Evolutionary conservation across 2,888 invertebrate genomes (phyloP).

Genomic region (Blera fallax): DNA sequence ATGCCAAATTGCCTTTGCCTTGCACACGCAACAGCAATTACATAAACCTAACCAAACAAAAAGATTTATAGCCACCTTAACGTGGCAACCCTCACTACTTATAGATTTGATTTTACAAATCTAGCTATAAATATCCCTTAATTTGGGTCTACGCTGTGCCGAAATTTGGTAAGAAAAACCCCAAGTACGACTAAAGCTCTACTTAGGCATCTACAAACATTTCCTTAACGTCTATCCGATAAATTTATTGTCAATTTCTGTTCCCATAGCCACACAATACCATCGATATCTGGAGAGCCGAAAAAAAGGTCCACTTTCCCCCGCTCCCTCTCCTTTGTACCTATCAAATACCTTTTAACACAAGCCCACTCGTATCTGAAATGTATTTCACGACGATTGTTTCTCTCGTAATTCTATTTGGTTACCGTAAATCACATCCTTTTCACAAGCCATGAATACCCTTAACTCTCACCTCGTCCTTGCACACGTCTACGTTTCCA

Average conservation of each 20-base stretch:
- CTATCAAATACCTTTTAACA: background rate
- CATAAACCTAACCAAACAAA: background rate
- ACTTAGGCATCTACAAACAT: background rate
- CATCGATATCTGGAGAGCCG: background rate
- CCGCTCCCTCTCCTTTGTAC: background rate
- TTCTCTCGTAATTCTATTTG: constrained; percentile 29
- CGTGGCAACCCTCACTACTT: background rate
- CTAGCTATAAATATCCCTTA: background rate
- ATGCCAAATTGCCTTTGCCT: background rate
- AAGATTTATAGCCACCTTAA: background rate
- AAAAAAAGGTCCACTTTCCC: background rate
- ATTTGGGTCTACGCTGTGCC: background rate
- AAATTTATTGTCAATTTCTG: background rate
- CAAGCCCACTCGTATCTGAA: background rate
- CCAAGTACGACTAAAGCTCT: background rate
- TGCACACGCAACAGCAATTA: background rate
- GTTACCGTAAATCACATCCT: constrained; percentile 38
- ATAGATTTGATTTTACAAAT: background rate
- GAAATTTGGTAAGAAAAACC: no score
- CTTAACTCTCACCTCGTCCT: background rate
- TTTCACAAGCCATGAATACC: constrained; percentile 17
- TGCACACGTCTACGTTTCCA: background rate
- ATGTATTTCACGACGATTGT: constrained; percentile 12
- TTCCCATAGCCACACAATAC: background rate
- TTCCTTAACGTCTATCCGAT: background rate